Evolutionary conservation across 1,140 invertebrate species (phyloP).

Genomic region (Drosophila willistoni): DNA sequence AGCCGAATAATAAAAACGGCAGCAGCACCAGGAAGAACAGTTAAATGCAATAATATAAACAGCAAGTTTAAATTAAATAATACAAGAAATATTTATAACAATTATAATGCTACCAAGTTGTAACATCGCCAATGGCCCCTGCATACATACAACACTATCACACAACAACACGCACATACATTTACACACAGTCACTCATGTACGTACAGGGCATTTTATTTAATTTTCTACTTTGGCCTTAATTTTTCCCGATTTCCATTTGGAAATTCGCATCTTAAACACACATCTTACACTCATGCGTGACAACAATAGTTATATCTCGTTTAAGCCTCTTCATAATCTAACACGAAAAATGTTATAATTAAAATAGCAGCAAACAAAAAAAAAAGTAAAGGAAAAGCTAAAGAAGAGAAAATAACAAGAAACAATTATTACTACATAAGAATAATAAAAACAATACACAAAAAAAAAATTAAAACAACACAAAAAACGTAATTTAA

Average conservation of each 20-base stretch:
- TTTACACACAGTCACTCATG: conserved; percentile 35
- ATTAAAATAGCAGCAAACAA: conserved; percentile 65
- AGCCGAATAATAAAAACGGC: conserved; percentile 36
- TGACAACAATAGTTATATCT: conserved; percentile 45
- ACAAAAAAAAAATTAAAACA: conserved; percentile 24
- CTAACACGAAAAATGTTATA: conserved; percentile 71
- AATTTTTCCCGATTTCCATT: conserved; percentile 16
- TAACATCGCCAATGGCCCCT: conserved; percentile 64
- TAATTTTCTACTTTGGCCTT: conserved; percentile 43
- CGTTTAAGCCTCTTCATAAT: conserved; percentile 63
- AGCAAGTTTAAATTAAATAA: conserved; percentile 76
- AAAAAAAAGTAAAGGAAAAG: conserved; percentile 26
- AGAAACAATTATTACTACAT: conserved; percentile 36
- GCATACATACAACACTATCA: conserved; percentile 9
- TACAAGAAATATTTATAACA: conserved; percentile 76
- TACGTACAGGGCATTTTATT: conserved; percentile 53
- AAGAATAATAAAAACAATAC: conserved; percentile 50
- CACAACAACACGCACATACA: conserved; percentile 25
- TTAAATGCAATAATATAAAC: conserved; percentile 77
- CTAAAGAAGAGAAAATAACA: conserved; percentile 1
- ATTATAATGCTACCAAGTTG: conserved; percentile 74
- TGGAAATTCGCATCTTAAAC: conserved; percentile 11
- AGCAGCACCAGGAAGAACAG: conserved; percentile 45
- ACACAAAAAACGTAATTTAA: conserved; percentile 38
- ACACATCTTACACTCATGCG: conserved; percentile 23